These are phyloP conservation scores for Manis javanica DNA, from an alignment of 2,797 vertebrate genomes.

Conservation along the genomic window DNA sequence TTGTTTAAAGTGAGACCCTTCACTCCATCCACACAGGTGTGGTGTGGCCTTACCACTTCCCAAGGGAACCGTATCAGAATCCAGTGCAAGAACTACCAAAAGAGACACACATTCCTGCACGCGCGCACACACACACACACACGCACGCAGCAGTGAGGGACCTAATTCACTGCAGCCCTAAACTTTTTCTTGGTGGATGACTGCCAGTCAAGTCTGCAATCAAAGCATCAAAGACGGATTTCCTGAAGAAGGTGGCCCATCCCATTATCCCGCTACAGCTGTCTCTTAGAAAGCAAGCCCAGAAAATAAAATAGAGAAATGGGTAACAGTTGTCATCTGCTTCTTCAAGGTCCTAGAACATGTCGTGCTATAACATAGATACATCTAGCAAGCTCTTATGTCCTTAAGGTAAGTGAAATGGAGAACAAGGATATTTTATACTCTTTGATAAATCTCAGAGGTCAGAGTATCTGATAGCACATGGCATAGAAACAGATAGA, in stretches of 20 bases:
- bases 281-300: neutral
- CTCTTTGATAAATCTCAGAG: slow-evolving; percentile 9
- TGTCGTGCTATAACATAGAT: neutral
- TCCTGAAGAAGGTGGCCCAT: neutral
- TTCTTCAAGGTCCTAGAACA: neutral
- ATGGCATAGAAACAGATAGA: neutral
- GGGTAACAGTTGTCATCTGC: neutral
- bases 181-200: neutral
- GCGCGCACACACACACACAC: neutral
- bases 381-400: neutral
- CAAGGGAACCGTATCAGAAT: neutral
- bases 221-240: neutral
- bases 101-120: neutral
- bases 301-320: neutral
- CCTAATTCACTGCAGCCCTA: neutral
- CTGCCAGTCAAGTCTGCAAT: neutral
- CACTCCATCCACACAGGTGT: neutral
- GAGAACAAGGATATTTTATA: neutral
- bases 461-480: neutral
- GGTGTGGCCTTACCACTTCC: neutral
- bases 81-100: neutral
- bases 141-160: neutral
- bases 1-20: neutral
- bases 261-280: neutral
- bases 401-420: neutral